Conservation (phyloP, 23 tunicate genomes). For the Diplosoma virens region DNA sequence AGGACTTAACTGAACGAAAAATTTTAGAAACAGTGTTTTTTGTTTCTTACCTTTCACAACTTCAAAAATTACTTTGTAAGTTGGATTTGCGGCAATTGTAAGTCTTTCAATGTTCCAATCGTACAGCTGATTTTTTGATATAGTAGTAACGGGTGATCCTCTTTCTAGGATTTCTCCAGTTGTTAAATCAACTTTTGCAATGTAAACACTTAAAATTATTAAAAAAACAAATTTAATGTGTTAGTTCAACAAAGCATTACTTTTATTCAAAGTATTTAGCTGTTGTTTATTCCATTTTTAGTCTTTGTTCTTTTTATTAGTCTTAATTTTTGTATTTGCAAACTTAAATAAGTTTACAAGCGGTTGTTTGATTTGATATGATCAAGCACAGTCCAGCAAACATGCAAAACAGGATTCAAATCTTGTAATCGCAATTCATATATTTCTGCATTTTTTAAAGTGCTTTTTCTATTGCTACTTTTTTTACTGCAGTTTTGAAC, state of each 20-base stretch:
- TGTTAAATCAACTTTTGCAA: conserved; percentile 47
- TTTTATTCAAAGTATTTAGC: too few species aligned
- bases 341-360: too few species aligned
- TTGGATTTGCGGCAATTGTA: conserved; percentile 41
- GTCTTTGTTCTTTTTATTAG: too few species aligned
- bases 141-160: conserved; percentile 19
- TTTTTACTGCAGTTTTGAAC: too few species aligned
- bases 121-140: conserved; percentile 43
- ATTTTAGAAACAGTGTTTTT: not conserved
- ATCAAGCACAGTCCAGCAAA: too few species aligned
- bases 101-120: conserved; percentile 64
- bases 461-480: too few species aligned
- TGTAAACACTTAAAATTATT: conserved; percentile 43
- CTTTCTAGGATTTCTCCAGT: conserved; percentile 50
- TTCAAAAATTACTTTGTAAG: conserved; percentile 51
- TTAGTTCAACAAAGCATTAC: too few species aligned
- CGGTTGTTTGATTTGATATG: too few species aligned
- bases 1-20: not conserved
- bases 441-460: too few species aligned
- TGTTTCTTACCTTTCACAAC: conserved; percentile 44
- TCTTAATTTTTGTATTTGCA: too few species aligned
- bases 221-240: not conserved
- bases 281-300: not conserved
- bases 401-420: too few species aligned
- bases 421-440: too few species aligned